Percentiles rank a stretch among this genome's conserved stretches.
Conservation (phyloP, 2,113 vertebrate genomes). For the Scalopus aquaticus region DNA sequence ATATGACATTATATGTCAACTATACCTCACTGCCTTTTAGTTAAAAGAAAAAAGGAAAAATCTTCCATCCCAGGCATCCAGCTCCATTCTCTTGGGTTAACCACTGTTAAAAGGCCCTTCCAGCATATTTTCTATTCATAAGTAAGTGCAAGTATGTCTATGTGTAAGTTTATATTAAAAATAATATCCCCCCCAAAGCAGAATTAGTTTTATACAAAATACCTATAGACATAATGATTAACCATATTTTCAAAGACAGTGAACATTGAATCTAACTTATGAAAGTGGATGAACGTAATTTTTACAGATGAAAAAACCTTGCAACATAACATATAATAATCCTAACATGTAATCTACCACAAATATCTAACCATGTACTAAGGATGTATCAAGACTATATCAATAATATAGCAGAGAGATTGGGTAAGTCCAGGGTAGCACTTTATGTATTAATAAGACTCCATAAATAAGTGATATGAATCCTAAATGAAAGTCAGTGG, state of each 20-base stretch:
- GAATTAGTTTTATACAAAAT: background rate
- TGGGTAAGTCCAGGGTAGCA: background rate
- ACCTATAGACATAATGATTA: background rate
- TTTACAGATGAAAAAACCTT: background rate
- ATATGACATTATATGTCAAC: too few relatives aligned
- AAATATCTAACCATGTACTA: background rate
- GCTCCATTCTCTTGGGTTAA: too few relatives aligned
- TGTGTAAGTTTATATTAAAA: too few relatives aligned
- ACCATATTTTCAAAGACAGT: background rate
- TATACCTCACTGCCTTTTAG: too few relatives aligned
- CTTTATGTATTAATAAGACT: background rate
- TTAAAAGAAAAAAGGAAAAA: too few relatives aligned
- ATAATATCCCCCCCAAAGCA: too few relatives aligned
- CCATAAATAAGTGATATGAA: background rate
- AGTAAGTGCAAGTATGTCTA: too few relatives aligned
- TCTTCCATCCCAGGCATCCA: too few relatives aligned
- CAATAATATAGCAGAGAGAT: background rate
- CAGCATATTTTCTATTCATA: too few relatives aligned
- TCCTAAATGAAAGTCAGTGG: background rate
- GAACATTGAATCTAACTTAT: background rate
- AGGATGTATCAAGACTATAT: background rate
- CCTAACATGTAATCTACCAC: background rate
- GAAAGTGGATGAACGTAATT: background rate
- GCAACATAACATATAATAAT: background rate
- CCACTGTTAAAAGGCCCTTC: too few relatives aligned